phyloP scores from a whole-genome alignment of 2,888 invertebrate genomes.

The Drosophila borealis region DNA sequence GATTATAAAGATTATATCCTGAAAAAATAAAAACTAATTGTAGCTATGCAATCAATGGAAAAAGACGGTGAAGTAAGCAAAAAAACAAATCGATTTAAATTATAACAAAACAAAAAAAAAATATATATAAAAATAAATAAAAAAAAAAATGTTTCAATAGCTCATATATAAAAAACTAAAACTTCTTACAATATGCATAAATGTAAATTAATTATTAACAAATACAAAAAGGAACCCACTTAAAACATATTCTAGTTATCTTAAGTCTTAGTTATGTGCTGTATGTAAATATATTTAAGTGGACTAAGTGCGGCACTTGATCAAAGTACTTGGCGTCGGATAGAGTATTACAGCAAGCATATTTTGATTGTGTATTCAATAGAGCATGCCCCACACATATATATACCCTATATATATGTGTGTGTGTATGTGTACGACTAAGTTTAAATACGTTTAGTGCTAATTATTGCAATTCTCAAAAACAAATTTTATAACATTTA shows the following conservation, averaged over 20 bases:
- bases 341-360: slow-evolving; percentile 31
- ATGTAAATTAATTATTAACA: slow-evolving; percentile 22
- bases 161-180: slow-evolving; percentile 31
- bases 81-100: slow-evolving; percentile 26
- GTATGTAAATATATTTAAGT: slow-evolving; percentile 53
- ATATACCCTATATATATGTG: slow-evolving; percentile 33
- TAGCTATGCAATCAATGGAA: slow-evolving; percentile 80
- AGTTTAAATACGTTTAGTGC: slow-evolving; percentile 69
- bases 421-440: slow-evolving; percentile 28
- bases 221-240: not conserved
- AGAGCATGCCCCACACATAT: slow-evolving; percentile 1
- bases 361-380: slow-evolving; percentile 50
- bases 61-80: slow-evolving; percentile 76
- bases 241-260: not conserved
- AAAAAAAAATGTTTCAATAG: slow-evolving; percentile 48
- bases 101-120: not conserved
- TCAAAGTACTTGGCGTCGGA: slow-evolving; percentile 6
- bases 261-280: slow-evolving; percentile 44
- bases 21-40: slow-evolving; percentile 38
- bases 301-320: slow-evolving; percentile 10
- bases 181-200: slow-evolving; percentile 24
- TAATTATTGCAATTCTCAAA: slow-evolving; percentile 79
- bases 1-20: not conserved
- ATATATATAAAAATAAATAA: not conserved
- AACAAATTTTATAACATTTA: slow-evolving; percentile 76